These are phyloP conservation scores for Neolamprologus brichardi DNA, from an alignment of 2,113 vertebrate genomes.

Conservation along the genomic window DNA sequence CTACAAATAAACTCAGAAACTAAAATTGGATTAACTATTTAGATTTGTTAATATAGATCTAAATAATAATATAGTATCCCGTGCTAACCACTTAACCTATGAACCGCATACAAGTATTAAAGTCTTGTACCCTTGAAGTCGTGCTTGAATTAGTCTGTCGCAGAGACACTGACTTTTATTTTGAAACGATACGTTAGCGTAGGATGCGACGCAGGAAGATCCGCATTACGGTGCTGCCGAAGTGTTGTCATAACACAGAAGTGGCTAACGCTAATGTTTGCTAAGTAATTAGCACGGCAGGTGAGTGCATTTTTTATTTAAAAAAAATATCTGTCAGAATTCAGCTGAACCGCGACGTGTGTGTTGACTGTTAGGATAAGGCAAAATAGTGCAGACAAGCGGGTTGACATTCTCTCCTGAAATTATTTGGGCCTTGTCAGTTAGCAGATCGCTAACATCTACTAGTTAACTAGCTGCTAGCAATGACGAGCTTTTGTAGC, in stretches of 20 bases:
- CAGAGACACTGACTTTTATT: constrained; percentile 36
- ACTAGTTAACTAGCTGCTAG: constrained; percentile 23
- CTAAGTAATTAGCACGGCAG: constrained; percentile 58
- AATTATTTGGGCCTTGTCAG: constrained; percentile 31
- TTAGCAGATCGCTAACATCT: constrained; percentile 8
- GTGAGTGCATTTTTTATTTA: constrained; percentile 33
- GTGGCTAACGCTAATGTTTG: constrained; percentile 70
- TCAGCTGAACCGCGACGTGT: background rate
- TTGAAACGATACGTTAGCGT: constrained; percentile 25
- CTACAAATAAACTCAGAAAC: background rate
- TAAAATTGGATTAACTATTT: background rate
- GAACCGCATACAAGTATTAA: background rate
- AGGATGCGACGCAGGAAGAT: constrained; percentile 57
- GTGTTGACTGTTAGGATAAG: background rate
- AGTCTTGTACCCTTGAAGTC: background rate
- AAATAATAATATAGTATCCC: background rate
- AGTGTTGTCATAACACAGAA: constrained; percentile 68
- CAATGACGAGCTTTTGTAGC: constrained; percentile 28
- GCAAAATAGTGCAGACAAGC: background rate
- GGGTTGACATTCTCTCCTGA: constrained; percentile 19
- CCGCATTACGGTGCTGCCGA: constrained; percentile 54
- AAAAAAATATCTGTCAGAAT: background rate
- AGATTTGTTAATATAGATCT: background rate
- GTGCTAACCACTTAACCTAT: background rate
- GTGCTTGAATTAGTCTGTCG: background rate